Evolutionary conservation across 2,113 vertebrate genomes (phyloP).

Genomic region (Perca schrenkii): DNA sequence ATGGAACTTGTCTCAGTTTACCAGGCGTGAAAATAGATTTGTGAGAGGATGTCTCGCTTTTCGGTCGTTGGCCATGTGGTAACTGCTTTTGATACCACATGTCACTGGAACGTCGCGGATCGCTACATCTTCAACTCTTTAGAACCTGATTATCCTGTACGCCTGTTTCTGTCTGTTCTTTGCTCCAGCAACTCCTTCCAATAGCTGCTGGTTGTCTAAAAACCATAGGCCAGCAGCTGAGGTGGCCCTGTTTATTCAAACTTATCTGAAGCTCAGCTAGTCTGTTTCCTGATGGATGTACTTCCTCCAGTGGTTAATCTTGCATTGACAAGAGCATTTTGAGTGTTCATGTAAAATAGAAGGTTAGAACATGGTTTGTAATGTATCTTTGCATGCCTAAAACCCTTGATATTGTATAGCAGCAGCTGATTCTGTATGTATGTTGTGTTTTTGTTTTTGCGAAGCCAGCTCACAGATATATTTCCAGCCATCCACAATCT

Average conservation of each 20-base stretch:
- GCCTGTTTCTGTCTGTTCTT: not conserved
- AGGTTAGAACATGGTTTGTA: not conserved
- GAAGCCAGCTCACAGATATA: slow-evolving; percentile 13
- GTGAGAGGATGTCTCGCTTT: not conserved
- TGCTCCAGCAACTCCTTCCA: not conserved
- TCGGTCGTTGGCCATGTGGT: not conserved
- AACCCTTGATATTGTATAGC: not conserved
- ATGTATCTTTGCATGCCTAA: not conserved
- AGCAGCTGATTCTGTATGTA: slow-evolving; percentile 6
- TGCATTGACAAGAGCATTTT: not conserved
- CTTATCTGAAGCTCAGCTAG: not conserved
- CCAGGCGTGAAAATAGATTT: slow-evolving; percentile 56
- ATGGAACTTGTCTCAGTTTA: slow-evolving; percentile 48
- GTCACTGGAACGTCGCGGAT: not conserved
- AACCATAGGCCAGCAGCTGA: not conserved
- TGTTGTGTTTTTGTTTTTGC: slow-evolving; percentile 31
- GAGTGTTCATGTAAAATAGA: not conserved
- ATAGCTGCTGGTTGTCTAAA: not conserved
- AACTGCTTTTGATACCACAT: not conserved
- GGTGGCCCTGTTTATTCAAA: slow-evolving; percentile 10
- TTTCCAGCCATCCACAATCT: slow-evolving; percentile 42
- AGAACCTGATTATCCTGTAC: slow-evolving; percentile 54
- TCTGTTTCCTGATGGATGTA: slow-evolving; percentile 1
- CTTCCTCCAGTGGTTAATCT: not conserved
- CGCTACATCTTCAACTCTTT: not conserved